Evolutionary conservation across 1,140 invertebrate species (phyloP).

Genomic region (Heliconius himera): DNA sequence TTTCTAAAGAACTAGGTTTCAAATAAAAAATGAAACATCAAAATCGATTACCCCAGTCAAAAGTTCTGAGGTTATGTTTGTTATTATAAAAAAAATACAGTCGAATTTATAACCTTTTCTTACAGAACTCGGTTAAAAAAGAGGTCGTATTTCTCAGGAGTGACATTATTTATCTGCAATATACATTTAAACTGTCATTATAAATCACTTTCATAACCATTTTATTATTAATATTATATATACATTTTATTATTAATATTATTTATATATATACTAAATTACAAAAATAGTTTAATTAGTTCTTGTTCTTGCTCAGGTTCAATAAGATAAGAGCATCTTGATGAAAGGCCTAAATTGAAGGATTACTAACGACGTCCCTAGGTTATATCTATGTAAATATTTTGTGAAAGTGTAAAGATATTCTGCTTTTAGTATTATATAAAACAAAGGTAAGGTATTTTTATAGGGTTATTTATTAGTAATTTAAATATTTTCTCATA

Average conservation of each 20-base stretch:
- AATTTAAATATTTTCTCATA: background rate
- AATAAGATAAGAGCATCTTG: background rate
- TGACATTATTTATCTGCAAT: background rate
- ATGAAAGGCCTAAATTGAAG: background rate
- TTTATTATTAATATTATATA: background rate
- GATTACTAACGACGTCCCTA: background rate
- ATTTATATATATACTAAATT: background rate
- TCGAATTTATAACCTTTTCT: too few species aligned
- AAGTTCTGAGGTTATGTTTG: too few species aligned
- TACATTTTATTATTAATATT: background rate
- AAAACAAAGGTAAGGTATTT: background rate
- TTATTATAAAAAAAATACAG: too few species aligned
- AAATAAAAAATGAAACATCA: too few species aligned
- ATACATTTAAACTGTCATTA: background rate
- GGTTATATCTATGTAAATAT: conserved; percentile 6
- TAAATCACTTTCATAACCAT: background rate
- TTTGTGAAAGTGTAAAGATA: background rate
- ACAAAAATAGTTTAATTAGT: background rate
- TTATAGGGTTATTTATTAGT: background rate
- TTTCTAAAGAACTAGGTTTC: too few species aligned
- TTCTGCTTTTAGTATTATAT: background rate
- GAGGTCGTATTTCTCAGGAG: background rate
- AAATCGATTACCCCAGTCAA: too few species aligned
- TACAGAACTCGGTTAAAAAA: too few species aligned
- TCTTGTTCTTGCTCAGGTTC: background rate